Evolutionary conservation across 2,888 invertebrate species (phyloP), one percentile per base, ranked within the genome.

Genomic region (Xestia ashworthii): DNA sequence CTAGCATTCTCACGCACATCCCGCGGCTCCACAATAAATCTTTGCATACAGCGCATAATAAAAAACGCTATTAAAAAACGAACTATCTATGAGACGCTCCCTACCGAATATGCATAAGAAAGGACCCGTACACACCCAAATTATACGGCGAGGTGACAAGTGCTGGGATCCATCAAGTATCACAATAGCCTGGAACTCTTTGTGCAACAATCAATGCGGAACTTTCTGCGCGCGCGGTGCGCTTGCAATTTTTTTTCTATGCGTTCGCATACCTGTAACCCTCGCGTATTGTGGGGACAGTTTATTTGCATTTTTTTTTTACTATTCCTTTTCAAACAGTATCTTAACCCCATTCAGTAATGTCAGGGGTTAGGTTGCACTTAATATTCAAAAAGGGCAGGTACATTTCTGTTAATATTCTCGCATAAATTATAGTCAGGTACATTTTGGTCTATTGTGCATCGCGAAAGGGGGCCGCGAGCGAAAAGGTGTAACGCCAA

Each of bases 401-500:
- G 97, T 97, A 97, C 97, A 96, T 96, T 96, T 95, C 95, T 95
- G 95, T 95, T 95, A 96, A 96, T 96, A 96, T 95, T 96, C 95
- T 96, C 95, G 97, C 96, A 97, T 97, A 97, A 97, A 97, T 97
- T 97, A 97, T 94, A 96, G 95, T 96, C 97, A 97, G 97, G 97
- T 97, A 97, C 96, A 96, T 95, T 96, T 95, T 94, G 92, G 91
- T 92, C 92, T 95, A 96, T 96, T 96, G 96, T 96, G 94, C 93
- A 93, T 90, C 92, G 93, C 94, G 88, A 86, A 89, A 87, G 92
- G 93, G 93, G 90, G 88, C 82, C 82, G 78, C 72, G 87, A 74
- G 85, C 89, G 55, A 91, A 96, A 95, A 76, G 92, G 84, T 83
- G 85, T 90, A 95, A 90, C 80, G 88, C 82, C 58, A 84, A 84